Base-by-base conservation (phyloP, 2,113 vertebrate species). In the Electrona antarctica region DNA sequence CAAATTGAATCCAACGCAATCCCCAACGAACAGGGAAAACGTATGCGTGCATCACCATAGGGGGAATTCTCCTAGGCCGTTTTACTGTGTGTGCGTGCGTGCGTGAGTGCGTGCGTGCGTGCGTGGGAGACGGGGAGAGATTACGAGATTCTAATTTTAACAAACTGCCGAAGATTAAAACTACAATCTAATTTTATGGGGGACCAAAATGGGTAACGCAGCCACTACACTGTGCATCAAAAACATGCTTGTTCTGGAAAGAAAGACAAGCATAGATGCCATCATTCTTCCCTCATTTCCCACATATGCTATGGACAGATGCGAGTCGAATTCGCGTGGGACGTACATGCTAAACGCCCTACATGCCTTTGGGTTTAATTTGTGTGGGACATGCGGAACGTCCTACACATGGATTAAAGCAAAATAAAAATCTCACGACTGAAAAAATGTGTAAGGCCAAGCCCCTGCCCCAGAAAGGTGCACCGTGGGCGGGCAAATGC, bases 1-100 rank as follows among this genome's bases (percentile, higher is more conserved):
- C 7, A 67, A 82, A 67, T 76, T 46, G 58, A 67, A 81, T 6
- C 62, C 76, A 71, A 54, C 74, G 67, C 48, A 47, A n/a, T 49
- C 33, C 33, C 33, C 59, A 33, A 10, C 12, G 41, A 59, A 13
- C 4, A 11, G 65, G 51, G 15, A 14, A 57, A 58, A 41, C 33
- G 33, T 41, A 41, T 41, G 33, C 3, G 5, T 41, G 33, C 33
- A 41, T 41, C 33, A 41, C 33, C 33, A 6, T 41, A 2, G 33
- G 33, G 33, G 2, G 33, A 21, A 21, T 6, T 41, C 33, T 41
- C 33, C 33, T 41, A 41, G 33, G 33, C 33, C 33, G 64, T 66
- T 21, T 21, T 21, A 21, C 21, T 68, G 13, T 2, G 10, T 58
- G 48, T 46, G 12, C 7, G 11, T 51, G 33, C 47, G 54, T 46